These are phyloP conservation scores for Paramormyrops hopkinsi DNA, from an alignment of 2,797 vertebrate species.

Conservation along the genomic window DNA sequence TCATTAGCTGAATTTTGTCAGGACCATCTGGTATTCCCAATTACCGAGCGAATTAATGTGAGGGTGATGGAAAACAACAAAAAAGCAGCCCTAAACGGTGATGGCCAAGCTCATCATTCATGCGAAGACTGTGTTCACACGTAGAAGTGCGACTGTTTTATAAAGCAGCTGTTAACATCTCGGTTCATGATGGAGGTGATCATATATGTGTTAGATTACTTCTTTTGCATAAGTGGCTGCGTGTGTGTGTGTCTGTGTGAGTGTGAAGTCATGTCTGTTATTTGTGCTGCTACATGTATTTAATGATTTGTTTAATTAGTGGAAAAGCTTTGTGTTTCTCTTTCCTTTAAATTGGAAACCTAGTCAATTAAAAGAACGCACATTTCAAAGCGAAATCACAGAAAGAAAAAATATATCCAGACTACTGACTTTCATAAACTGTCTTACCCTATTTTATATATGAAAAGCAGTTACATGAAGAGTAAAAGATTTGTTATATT, in stretches of 20 bases:
- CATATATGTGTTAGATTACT: neutral
- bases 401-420: neutral
- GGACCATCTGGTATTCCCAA: constrained; percentile 56
- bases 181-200: neutral
- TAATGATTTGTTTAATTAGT: neutral
- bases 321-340: neutral
- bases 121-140: neutral
- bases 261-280: neutral
- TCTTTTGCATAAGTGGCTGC: neutral
- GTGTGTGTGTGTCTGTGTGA: neutral
- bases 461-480: neutral
- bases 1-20: constrained; percentile 59
- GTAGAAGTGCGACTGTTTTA: neutral
- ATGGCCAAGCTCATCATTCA: constrained; percentile 24
- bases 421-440: neutral
- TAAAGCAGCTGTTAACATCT: neutral
- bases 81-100: constrained; percentile 30
- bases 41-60: constrained; percentile 47
- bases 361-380: neutral
- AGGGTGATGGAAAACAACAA: constrained; percentile 25
- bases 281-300: neutral
- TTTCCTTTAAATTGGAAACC: neutral
- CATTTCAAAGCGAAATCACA: neutral
- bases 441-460: neutral
- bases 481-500: neutral